Conservation (phyloP, 2,888 invertebrate genomes). For the Didymodactylos carnosus region DNA sequence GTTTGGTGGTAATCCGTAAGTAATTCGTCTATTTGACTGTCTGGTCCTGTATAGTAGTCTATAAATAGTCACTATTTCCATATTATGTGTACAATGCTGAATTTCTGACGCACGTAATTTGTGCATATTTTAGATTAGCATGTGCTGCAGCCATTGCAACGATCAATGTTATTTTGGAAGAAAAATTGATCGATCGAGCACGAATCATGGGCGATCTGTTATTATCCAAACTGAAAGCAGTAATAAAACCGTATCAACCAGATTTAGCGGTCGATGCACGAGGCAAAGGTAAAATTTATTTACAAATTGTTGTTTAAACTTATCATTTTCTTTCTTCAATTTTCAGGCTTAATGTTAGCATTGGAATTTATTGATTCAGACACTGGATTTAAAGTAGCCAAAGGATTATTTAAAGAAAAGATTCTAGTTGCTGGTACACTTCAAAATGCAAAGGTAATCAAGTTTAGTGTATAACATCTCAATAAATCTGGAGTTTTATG, state of each 20-base stretch:
- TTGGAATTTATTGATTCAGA: background rate
- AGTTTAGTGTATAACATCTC: no score
- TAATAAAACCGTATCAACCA: background rate
- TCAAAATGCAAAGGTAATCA: background rate
- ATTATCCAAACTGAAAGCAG: background rate
- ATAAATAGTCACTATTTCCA: no score
- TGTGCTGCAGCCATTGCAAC: background rate
- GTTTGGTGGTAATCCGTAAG: background rate
- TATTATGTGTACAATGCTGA: no score
- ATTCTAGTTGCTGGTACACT: background rate
- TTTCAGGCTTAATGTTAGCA: background rate
- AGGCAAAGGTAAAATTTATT: no score
- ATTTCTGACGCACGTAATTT: no score
- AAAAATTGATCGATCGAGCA: background rate
- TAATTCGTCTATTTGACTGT: no score
- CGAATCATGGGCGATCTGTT: background rate
- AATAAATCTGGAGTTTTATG: no score
- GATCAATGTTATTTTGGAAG: background rate
- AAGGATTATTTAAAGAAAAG: background rate
- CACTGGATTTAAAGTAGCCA: background rate
- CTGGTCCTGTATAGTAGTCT: no score
- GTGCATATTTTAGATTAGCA: no score
- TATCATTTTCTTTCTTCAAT: no score
- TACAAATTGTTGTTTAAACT: no score
- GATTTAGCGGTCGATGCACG: background rate